These are phyloP conservation scores for Entelurus aequoreus DNA, from an alignment of 2,113 vertebrate genomes.

Conservation along the genomic window DNA sequence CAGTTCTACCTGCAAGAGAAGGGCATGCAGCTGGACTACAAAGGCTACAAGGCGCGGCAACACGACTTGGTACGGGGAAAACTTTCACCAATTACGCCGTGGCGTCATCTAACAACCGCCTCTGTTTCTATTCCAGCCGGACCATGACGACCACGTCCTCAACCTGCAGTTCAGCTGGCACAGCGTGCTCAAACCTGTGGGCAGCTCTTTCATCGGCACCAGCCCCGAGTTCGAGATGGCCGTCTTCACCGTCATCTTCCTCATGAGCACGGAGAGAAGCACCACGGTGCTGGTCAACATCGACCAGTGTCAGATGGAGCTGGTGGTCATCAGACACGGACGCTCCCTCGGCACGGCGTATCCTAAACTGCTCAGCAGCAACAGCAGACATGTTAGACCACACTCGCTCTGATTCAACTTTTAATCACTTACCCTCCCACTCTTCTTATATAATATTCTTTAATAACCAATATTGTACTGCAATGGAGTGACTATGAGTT, in stretches of 20 bases:
- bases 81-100: not conserved
- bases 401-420: constrained; percentile 20
- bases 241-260: constrained; percentile 80
- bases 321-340: constrained; percentile 75
- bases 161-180: constrained; percentile 90
- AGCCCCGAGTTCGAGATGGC: constrained; percentile 84
- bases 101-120: not conserved
- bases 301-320: constrained; percentile 78
- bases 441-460: too few species aligned
- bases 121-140: constrained; percentile 63
- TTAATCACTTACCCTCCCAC: too few species aligned
- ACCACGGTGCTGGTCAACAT: constrained; percentile 73
- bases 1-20: constrained; percentile 88
- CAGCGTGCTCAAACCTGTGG: constrained; percentile 73
- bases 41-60: constrained; percentile 72
- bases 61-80: constrained; percentile 42
- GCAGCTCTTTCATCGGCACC: constrained; percentile 80
- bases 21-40: constrained; percentile 74
- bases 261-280: constrained; percentile 70
- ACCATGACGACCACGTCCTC: constrained; percentile 79
- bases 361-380: constrained; percentile 78
- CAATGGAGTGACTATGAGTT: too few species aligned
- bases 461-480: too few species aligned
- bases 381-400: constrained; percentile 45
- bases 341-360: constrained; percentile 79